Evolutionary conservation across 2,797 vertebrate genomes (phyloP), one percentile per base, ranked within the genome.

Genomic region (Pangasius mekongensis): DNA sequence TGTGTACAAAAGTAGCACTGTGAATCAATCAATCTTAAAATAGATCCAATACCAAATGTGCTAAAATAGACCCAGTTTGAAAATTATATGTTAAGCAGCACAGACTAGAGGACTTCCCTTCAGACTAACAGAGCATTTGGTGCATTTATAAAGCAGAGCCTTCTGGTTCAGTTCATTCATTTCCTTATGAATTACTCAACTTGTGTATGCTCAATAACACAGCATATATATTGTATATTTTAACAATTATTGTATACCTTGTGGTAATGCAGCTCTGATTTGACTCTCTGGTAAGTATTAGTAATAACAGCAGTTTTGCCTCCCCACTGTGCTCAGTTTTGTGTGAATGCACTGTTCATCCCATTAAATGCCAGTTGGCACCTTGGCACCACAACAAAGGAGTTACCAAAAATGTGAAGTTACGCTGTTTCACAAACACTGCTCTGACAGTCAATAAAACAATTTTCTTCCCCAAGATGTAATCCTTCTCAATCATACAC

Each of bases 311-410:
- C 64, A 9, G 16, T 20, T 39, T 71, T 71, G 33, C 33, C 7
- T 39, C 67, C 7, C 33, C 14, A 39, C 33, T 20, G 67, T 71
- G 67, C 6, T 71, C 7, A 71, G 16, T 71, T 33, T 39, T 39
- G 33, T 71, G 7, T 36, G 67, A 71, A 20, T 71, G 67, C 67
- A 71, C 0, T 2, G 39, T 39, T 71, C 33, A 71, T 36, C 6
- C 33, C 33, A 39, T 71, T 69, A 20, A 36, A 85, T 77, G 56
- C 85, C 71, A 47, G 73, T 87, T 85, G 90, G 86, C 60, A 43
- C 30, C 71, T 76, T 87, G 87, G 87, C 89, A 89, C 60, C 36
- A 74, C 49, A 71, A 24, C 69, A 73, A 73, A 73, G 69, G 20
- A 22, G 20, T 73, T 73, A 39, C 2, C 36, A 43, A 73, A 22